A percentile compares a stretch with the other conserved stretches of the same genome.
phyloP scores from a whole-genome alignment of 2,888 invertebrate genomes.

The Perithous albicinctus region DNA sequence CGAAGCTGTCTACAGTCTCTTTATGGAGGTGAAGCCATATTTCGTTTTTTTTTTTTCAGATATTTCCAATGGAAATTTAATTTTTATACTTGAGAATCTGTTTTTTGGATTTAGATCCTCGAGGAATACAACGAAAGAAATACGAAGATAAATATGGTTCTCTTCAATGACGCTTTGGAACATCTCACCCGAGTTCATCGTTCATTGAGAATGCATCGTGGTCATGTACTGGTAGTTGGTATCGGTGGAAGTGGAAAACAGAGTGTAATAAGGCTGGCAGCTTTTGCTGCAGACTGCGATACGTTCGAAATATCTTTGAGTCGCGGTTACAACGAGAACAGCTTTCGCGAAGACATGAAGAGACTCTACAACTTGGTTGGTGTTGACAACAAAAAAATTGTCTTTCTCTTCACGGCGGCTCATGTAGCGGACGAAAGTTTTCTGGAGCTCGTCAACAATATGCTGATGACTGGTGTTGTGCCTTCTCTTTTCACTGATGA shows the following conservation, averaged over 20 bases:
- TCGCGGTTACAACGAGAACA: conserved; percentile 93
- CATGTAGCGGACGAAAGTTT: conserved; percentile 94
- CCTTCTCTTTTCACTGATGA: conserved; percentile 95
- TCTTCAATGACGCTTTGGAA: conserved; percentile 96
- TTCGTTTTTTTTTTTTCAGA: neutral
- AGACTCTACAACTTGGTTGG: conserved; percentile 91
- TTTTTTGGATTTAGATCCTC: conserved; percentile 87
- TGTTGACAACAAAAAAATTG: conserved; percentile 91
- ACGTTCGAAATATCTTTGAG: conserved; percentile 93
- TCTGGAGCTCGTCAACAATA: conserved; percentile 95
- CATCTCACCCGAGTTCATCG: conserved; percentile 95
- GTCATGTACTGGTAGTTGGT: conserved; percentile 94
- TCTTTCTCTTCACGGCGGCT: conserved; percentile 93
- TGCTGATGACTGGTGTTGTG: conserved; percentile 94
- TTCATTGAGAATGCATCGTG: conserved; percentile 92
- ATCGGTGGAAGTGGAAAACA: conserved; percentile 96
- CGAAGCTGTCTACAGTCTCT: conserved; percentile 94
- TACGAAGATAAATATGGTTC: conserved; percentile 91
- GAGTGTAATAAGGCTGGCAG: conserved; percentile 91
- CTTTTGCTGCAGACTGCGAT: conserved; percentile 94
- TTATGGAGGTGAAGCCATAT: conserved; percentile 89
- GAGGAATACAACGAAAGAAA: conserved; percentile 93
- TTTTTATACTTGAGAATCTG: neutral
- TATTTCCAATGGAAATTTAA: neutral
- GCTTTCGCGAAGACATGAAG: conserved; percentile 95